A percentile compares a stretch with the other conserved stretches of the same genome.
phyloP scores from a whole-genome alignment of 2,797 vertebrate species.

The Xenentodon cancila region DNA sequence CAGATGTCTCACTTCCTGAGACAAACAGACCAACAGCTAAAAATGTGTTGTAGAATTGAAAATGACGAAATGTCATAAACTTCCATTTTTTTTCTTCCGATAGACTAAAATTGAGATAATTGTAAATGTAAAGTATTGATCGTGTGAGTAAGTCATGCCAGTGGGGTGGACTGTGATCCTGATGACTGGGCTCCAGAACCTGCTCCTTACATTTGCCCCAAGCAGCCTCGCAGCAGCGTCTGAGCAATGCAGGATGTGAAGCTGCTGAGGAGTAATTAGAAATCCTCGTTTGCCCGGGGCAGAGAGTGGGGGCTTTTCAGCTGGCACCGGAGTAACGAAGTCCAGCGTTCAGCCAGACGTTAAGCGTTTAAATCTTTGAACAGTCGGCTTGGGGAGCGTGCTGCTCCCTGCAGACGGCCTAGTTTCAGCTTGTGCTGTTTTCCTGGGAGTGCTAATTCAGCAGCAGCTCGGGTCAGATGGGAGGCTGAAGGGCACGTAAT shows the following conservation, averaged over 20 bases:
- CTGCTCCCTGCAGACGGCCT: slow-evolving; percentile 49
- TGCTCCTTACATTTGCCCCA: background rate
- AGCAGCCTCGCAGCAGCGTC: slow-evolving; percentile 8
- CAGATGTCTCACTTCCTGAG: too few relatives aligned
- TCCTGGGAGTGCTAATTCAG: slow-evolving; percentile 65
- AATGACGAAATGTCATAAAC: too few relatives aligned
- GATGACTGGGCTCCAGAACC: too few relatives aligned
- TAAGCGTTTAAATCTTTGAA: slow-evolving; percentile 62
- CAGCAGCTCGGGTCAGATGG: slow-evolving; percentile 50
- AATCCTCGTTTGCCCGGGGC: slow-evolving; percentile 27
- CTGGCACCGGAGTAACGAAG: slow-evolving; percentile 39
- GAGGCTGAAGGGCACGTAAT: slow-evolving; percentile 55
- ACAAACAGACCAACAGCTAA: too few relatives aligned
- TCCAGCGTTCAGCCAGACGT: slow-evolving; percentile 57
- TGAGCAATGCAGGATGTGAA: slow-evolving; percentile 45
- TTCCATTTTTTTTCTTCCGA: too few relatives aligned
- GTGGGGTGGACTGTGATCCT: too few relatives aligned
- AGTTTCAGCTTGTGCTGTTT: slow-evolving; percentile 47
- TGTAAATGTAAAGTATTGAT: too few relatives aligned
- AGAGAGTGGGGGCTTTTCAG: slow-evolving; percentile 2
- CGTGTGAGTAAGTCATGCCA: too few relatives aligned
- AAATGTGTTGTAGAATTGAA: too few relatives aligned
- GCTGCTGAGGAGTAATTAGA: slow-evolving; percentile 65
- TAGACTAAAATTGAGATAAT: too few relatives aligned
- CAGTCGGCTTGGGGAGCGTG: slow-evolving; percentile 36